Evolutionary conservation across 2,797 vertebrate species (phyloP).

Genomic region (Chromis chromis): DNA sequence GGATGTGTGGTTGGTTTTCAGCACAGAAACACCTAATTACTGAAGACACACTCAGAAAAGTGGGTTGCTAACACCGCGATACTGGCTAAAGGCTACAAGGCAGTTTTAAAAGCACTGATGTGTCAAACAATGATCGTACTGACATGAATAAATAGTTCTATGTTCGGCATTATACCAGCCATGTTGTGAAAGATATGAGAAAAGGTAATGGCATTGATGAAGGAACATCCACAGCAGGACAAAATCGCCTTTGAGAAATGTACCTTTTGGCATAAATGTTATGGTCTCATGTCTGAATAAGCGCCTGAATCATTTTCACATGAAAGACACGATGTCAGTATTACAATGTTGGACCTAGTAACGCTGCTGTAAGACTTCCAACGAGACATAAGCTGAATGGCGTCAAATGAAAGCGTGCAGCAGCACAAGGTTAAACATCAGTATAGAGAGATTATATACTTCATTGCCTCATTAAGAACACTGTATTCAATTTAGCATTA

Average conservation of each 20-base stretch:
- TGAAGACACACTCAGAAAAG: background rate
- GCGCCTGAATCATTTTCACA: background rate
- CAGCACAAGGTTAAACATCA: background rate
- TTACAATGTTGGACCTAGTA: background rate
- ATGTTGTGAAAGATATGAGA: background rate
- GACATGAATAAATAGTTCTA: background rate
- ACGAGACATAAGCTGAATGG: background rate
- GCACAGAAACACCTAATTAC: background rate
- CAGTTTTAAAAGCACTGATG: background rate
- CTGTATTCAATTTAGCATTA: background rate
- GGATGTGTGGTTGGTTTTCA: background rate
- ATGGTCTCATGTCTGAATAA: conserved; percentile 7
- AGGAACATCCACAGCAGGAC: background rate
- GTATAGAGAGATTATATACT: background rate
- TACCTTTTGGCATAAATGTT: background rate
- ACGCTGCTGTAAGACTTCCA: background rate
- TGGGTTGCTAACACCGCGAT: background rate
- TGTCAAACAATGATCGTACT: background rate
- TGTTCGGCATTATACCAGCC: background rate
- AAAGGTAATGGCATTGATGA: background rate
- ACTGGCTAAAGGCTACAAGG: background rate
- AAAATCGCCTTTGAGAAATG: background rate
- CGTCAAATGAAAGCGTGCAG: background rate
- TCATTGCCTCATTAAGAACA: background rate
- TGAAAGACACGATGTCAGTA: background rate